Evolutionary conservation across 2,888 invertebrate genomes (phyloP).

Genomic region (Drosophila meridionalis): DNA sequence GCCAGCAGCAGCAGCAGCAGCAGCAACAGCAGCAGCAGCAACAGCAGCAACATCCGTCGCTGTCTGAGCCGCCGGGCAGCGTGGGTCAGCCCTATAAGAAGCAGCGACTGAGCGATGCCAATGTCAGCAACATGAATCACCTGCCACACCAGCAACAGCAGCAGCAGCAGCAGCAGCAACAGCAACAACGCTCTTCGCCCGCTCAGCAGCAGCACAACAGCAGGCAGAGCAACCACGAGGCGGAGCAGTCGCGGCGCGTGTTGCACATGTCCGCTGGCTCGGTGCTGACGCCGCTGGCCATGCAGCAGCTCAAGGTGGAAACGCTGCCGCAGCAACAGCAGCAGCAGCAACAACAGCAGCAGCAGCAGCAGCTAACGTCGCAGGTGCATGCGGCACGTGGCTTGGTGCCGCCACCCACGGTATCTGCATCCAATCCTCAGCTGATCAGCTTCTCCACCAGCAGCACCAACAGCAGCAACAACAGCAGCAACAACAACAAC

Average conservation of each 20-base stretch:
- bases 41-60: constrained; percentile 73
- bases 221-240: constrained; percentile 65
- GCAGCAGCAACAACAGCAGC: constrained; percentile 46
- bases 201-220: constrained; percentile 84
- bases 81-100: constrained; percentile 85
- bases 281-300: constrained; percentile 62
- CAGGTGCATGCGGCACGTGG: constrained; percentile 35
- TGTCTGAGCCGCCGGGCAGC: constrained; percentile 80
- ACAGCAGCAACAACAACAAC: constrained; percentile 18
- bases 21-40: constrained; percentile 63
- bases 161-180: constrained; percentile 83
- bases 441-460: constrained; percentile 42
- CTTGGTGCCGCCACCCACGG: constrained; percentile 27
- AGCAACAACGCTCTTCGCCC: constrained; percentile 85
- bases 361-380: constrained; percentile 36
- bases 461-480: constrained; percentile 19
- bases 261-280: constrained; percentile 46
- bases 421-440: constrained; percentile 31
- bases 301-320: constrained; percentile 88
- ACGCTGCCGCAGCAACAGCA: constrained; percentile 84
- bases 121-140: constrained; percentile 81
- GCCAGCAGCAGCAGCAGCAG: constrained; percentile 85
- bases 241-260: constrained; percentile 25
- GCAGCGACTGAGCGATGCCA: constrained; percentile 80
- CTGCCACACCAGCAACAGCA: constrained; percentile 81